Evolutionary conservation across 2,113 vertebrate species (phyloP).

Genomic region (Tinamus guttatus): DNA sequence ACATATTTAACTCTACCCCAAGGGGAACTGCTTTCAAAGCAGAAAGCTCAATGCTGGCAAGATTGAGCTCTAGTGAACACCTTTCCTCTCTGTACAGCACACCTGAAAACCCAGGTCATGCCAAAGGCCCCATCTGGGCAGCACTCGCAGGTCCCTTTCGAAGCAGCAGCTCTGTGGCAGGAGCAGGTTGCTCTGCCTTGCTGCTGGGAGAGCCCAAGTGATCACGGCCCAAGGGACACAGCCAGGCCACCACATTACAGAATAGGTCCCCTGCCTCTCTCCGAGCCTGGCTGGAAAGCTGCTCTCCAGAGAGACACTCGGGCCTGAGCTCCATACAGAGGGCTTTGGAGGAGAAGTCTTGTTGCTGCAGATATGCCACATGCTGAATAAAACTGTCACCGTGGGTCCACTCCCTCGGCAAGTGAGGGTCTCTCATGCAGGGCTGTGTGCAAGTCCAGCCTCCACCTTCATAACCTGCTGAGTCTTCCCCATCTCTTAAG

Average conservation of each 20-base stretch:
- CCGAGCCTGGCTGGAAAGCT: not conserved
- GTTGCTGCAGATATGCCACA: not conserved
- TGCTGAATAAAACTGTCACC: accelerated
- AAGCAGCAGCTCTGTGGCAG: not conserved
- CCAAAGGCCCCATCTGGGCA: not conserved
- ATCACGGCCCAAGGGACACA: not conserved
- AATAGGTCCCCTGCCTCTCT: not conserved
- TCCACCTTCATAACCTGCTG: not conserved
- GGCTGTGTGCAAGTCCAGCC: not conserved
- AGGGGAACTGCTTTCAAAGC: not conserved
- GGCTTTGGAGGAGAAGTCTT: not conserved
- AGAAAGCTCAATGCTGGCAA: not conserved
- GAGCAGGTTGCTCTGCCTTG: not conserved
- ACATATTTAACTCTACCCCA: not conserved
- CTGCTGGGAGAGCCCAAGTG: not conserved
- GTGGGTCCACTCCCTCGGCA: accelerated
- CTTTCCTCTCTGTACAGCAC: not conserved
- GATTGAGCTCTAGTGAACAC: not conserved
- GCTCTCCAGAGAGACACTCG: not conserved
- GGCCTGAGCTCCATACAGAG: not conserved
- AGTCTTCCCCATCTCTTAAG: not conserved
- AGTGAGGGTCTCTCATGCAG: not conserved
- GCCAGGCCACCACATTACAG: accelerated
- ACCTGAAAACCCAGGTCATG: not conserved
- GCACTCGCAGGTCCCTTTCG: not conserved